phyloP scores from a whole-genome alignment of 2,797 vertebrate species.

The Hippocampus kuda region DNA sequence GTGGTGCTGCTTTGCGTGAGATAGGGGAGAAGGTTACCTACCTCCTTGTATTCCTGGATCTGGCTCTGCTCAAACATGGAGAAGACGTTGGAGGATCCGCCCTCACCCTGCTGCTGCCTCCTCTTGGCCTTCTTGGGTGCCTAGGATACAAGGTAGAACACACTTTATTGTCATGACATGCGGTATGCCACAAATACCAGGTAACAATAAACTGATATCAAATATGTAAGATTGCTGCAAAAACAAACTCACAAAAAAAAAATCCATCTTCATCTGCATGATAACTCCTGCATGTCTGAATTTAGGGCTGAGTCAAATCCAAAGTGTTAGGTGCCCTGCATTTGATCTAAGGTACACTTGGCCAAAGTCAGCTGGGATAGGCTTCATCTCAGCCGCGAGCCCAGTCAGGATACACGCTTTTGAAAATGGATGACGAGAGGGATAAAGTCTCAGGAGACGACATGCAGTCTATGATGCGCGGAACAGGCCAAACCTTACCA shows the following conservation, averaged over 20 bases:
- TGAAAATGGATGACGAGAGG: not conserved
- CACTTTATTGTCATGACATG: not conserved
- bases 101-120: constrained; percentile 79
- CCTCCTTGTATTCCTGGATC: constrained; percentile 97
- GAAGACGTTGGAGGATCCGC: constrained; percentile 88
- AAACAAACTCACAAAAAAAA: too few relatives aligned
- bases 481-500: constrained; percentile 64
- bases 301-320: not conserved
- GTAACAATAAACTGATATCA: too few relatives aligned
- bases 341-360: not conserved
- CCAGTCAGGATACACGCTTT: not conserved
- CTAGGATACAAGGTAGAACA: constrained; percentile 46
- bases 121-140: constrained; percentile 94
- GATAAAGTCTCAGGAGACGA: not conserved
- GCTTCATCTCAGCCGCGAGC: too few relatives aligned
- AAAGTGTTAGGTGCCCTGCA: not conserved
- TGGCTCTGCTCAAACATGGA: constrained; percentile 97
- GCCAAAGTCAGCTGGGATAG: not conserved
- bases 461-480: not conserved
- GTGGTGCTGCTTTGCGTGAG: not conserved
- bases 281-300: not conserved
- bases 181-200: too few relatives aligned
- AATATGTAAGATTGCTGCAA: too few relatives aligned
- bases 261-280: too few relatives aligned
- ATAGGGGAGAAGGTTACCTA: constrained; percentile 65